A percentile compares a stretch with the other conserved stretches of the same genome.
Evolutionary conservation across 1,140 invertebrate species (phyloP).

Genomic region (Pachyrhynchus sulphureomaculatus): DNA sequence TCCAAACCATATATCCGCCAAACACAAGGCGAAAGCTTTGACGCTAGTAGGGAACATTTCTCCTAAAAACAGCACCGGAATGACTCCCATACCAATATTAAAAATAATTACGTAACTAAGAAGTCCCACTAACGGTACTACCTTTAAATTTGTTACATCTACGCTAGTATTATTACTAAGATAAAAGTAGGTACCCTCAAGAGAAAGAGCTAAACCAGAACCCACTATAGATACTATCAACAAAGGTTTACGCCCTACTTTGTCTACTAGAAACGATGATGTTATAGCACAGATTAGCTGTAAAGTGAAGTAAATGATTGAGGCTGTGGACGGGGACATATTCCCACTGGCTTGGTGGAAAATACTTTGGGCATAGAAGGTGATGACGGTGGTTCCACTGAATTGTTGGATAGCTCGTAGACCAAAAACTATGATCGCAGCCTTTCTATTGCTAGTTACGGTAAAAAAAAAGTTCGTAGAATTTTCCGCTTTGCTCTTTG

Average conservation of each 20-base stretch:
- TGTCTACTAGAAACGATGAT: conserved; percentile 69
- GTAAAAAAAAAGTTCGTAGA: conserved; percentile 21
- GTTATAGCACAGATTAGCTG: conserved; percentile 65
- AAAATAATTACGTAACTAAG: conserved; percentile 70
- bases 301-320: conserved; percentile 65
- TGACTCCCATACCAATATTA: conserved; percentile 68
- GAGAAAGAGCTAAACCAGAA: conserved; percentile 56
- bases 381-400: conserved; percentile 71
- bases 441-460: conserved; percentile 58
- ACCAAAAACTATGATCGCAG: conserved; percentile 62
- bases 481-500: conserved; percentile 10
- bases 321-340: conserved; percentile 38
- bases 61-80: conserved; percentile 70
- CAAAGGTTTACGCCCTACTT: conserved; percentile 68
- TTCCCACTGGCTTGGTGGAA: conserved; percentile 59
- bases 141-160: conserved; percentile 31
- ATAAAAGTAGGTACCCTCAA: conserved; percentile 63
- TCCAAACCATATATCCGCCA: conserved; percentile 70
- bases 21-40: conserved; percentile 67
- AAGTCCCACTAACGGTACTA: conserved; percentile 66
- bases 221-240: conserved; percentile 62
- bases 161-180: conserved; percentile 51
- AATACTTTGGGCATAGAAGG: conserved; percentile 74
- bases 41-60: conserved; percentile 73
- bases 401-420: conserved; percentile 75